phyloP scores from a whole-genome alignment of 2,113 vertebrate species.

The Sus scrofa region T2T-Sscrofa CM000814.6:143886501-143887000 shows the following conservation, averaged over 20 bases:
- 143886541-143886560: no score
- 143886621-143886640: background rate
- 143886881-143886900: no score
- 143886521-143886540: no score
- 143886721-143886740: background rate
- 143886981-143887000: background rate
- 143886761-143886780: no score
- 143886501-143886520: no score
- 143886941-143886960: background rate
- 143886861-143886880: no score
- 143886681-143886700: background rate
- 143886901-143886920: no score
- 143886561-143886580: background rate
- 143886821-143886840: background rate
- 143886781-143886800: no score
- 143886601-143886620: background rate
- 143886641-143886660: background rate
- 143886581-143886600: background rate
- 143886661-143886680: background rate
- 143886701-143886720: background rate
- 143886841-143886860: background rate
- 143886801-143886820: accelerated
- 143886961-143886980: background rate
- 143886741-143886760: background rate
- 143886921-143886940: background rate